Conservation (phyloP, 2,113 vertebrate species). For the Uria lomvia region DNA sequence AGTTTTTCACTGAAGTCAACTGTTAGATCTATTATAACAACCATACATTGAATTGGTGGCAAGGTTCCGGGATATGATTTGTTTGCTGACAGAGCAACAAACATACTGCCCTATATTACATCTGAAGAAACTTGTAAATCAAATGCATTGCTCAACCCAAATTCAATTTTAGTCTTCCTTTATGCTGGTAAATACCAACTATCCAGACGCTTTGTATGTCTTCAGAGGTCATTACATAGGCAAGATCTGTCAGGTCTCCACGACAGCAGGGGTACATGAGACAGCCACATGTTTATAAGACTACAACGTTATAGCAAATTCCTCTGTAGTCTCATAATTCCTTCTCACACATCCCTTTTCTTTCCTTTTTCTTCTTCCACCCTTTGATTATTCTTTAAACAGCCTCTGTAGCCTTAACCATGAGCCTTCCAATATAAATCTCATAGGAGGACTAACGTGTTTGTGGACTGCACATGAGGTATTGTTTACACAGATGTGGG, state of each 20-base stretch:
- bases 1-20: background rate
- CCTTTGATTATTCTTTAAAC: background rate
- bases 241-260: background rate
- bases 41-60: rapidly evolving
- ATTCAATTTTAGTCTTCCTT: background rate
- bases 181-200: background rate
- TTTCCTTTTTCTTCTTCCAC: background rate
- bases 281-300: background rate
- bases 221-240: background rate
- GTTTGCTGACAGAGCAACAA: background rate
- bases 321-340: background rate
- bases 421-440: background rate
- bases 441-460: background rate
- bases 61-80: background rate
- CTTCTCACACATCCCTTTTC: background rate
- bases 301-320: background rate
- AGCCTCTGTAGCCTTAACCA: background rate
- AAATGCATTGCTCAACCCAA: background rate
- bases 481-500: background rate
- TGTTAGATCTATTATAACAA: background rate
- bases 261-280: background rate
- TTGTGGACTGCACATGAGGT: background rate
- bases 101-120: background rate
- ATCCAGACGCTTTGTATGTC: background rate
- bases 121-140: background rate